Evolutionary conservation across 1,140 invertebrate species (phyloP), one percentile per base, ranked within the genome.

Genomic region (Mamestra configurata): DNA sequence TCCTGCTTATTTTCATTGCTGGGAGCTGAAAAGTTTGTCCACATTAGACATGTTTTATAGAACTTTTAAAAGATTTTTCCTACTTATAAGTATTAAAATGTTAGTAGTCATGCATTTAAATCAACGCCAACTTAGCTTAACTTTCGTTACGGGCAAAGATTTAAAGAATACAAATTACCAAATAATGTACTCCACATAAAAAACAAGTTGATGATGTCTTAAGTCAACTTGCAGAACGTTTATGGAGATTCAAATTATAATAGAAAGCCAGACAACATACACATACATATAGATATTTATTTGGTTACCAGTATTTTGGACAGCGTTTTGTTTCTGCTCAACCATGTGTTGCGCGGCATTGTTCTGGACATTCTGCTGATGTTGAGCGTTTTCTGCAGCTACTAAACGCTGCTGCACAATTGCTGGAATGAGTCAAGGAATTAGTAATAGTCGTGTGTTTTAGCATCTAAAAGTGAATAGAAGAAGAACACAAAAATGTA

Each of bases 161-260:
- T 81, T 94, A 76, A 82, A 68, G 3, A 35, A 92, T 55, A 37
- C 15, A 61, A 53, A 49, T 64, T 79, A 77, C 81, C 84, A 77
- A 15, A 81, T 90, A 75, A 27, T 95, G 22, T 95, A 79, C 93
- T 95, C 94, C 93, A 92, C 77, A 59, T 53, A 88, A 89, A 94
- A 95, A 95, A 89, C 91, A 93, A 94, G 83, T 84, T 88, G 89
- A 88, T 83, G 20, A 91, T 85, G 76, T 87, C 93, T 94, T 83
- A 18, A 91, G 78, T 89, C 90, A 89, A 89, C 88, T 92, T 93
- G 92, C 72, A 94, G 94, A 95, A 95, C 94, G 89, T 88, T 68
- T 79, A 81, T 89, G 92, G 92, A 94, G 90, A 61, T 68, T 20
- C 18, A 61, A n/a, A 53, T 53, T 53, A 7, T 20, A 22, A 13